Evolutionary conservation across 2,888 invertebrate species (phyloP).

Genomic region (Diarsia rubi): DNA sequence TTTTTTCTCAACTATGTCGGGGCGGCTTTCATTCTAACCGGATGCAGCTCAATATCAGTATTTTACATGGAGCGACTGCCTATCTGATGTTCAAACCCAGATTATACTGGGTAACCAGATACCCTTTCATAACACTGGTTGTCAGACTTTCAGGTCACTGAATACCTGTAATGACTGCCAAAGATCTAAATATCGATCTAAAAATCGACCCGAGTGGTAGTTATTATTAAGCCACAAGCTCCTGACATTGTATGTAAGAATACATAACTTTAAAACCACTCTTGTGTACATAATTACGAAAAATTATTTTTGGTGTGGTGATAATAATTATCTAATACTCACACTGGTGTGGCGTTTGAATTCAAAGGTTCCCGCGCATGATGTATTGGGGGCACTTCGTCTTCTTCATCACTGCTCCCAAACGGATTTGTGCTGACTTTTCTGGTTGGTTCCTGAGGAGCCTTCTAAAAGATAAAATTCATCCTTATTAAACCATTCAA

Average conservation of each 20-base stretch:
- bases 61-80: too few species aligned
- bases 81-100: too few species aligned
- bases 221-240: too few species aligned
- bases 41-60: too few species aligned
- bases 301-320: neutral
- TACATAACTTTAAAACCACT: neutral
- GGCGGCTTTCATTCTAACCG: too few species aligned
- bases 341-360: constrained; percentile 78
- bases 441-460: constrained; percentile 76
- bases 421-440: constrained; percentile 92
- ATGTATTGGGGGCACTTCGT: constrained; percentile 81
- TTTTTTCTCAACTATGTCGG: too few species aligned
- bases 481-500: neutral
- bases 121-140: too few species aligned
- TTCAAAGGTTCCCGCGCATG: constrained; percentile 71
- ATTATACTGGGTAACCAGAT: too few species aligned
- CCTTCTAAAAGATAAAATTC: constrained; percentile 72
- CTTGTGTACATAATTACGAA: neutral
- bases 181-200: too few species aligned
- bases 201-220: too few species aligned
- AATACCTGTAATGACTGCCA: too few species aligned
- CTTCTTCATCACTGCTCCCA: constrained; percentile 92
- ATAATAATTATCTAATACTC: constrained; percentile 62
- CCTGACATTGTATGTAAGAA: neutral
- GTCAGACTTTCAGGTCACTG: too few species aligned